phyloP scores from a whole-genome alignment of 2,113 vertebrate genomes.

The Kobus ellipsiprymnus region DNA sequence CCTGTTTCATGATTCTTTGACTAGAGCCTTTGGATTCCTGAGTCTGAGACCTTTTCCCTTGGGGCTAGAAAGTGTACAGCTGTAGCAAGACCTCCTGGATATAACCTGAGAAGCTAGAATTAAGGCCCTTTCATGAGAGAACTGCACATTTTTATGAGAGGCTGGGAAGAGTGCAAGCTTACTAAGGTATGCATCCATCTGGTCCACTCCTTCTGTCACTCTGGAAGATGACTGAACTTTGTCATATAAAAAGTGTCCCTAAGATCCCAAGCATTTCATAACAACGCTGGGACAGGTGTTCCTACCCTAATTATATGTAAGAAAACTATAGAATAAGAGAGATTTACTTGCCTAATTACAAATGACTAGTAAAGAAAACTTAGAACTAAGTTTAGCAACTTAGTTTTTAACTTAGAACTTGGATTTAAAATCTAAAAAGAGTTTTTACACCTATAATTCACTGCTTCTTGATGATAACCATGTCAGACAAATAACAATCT shows the following conservation, averaged over 20 bases:
- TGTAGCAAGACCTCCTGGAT: not conserved
- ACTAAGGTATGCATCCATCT: not conserved
- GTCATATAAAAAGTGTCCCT: conserved; percentile 24
- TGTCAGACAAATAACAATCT: not conserved
- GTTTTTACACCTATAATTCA: not conserved
- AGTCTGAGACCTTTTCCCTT: not conserved
- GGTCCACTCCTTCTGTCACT: not conserved
- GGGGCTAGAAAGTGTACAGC: not conserved
- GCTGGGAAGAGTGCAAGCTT: not conserved
- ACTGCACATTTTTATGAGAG: not conserved
- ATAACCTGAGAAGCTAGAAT: not conserved
- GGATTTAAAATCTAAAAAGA: not conserved
- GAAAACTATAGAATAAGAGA: not conserved
- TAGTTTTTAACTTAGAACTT: not conserved
- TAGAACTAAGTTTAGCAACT: not conserved
- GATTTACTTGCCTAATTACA: not conserved
- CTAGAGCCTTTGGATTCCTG: not conserved
- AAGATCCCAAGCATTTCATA: not conserved
- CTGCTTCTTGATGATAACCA: not conserved
- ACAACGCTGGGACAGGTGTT: not conserved
- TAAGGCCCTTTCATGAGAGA: not conserved
- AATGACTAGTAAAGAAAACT: not conserved
- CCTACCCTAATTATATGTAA: not conserved
- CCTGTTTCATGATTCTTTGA: not conserved
- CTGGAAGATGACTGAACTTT: conserved; percentile 18